Evolutionary conservation across 2,888 invertebrate species (phyloP).

Genomic region (Iphiclides podalirius): DNA sequence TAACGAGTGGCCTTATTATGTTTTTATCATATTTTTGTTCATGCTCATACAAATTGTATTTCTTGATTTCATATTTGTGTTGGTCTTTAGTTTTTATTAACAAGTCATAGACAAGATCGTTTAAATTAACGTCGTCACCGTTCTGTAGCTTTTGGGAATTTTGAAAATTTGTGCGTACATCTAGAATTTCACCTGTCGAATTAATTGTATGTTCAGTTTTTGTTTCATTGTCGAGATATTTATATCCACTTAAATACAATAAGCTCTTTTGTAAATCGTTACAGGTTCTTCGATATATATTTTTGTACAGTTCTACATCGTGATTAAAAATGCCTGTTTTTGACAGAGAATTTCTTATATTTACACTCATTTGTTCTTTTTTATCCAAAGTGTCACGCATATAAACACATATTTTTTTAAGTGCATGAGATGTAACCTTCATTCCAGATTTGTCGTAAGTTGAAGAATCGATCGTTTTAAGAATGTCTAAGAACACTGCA

Average conservation of each 20-base stretch:
- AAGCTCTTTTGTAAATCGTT: constrained; percentile 44
- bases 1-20: constrained; percentile 40
- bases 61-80: constrained; percentile 52
- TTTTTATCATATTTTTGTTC: constrained; percentile 24
- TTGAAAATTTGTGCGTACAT: no score
- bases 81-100: constrained; percentile 45
- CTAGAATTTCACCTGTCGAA: no score
- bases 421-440: constrained; percentile 53
- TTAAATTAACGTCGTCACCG: constrained; percentile 27
- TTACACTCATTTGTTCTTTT: constrained; percentile 38
- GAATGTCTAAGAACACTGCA: constrained; percentile 48
- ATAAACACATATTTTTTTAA: constrained; percentile 60
- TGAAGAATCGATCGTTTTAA: constrained; percentile 54
- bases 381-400: constrained; percentile 50
- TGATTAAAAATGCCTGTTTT: constrained; percentile 26
- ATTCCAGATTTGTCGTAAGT: constrained; percentile 52
- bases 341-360: constrained; percentile 33
- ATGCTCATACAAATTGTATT: constrained; percentile 43
- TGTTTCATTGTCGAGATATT: background rate
- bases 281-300: constrained; percentile 60
- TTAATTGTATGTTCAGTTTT: background rate
- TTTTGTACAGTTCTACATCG: constrained; percentile 45
- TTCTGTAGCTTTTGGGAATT: background rate
- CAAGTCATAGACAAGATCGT: constrained; percentile 45
- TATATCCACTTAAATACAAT: constrained; percentile 27